Base-by-base conservation (phyloP, 2,888 invertebrate genomes). In the Leucophora obtusa region DNA sequence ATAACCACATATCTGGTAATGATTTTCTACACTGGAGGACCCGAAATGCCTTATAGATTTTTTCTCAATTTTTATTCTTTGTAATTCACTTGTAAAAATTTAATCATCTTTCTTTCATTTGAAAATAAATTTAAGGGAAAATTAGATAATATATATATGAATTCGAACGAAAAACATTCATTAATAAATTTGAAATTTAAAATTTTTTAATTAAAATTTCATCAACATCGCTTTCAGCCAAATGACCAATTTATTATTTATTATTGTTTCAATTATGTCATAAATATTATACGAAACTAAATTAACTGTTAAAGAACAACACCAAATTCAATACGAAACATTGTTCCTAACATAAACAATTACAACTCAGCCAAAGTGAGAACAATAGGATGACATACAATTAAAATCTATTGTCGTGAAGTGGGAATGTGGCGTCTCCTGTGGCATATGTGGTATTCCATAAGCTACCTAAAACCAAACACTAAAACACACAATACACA, bases 371-470 rank as follows among this genome's bases (percentile, higher is more conserved):
- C 2, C 35, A 38, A 59, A 59, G 11, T 28, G 7, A 35, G 18
- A 47, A 38, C 38, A 38, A 14, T 18, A 11, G 11, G n/a, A 58
- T 72, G 47, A 59, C 50, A 66, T 24, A 63, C n/a, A n/a, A n/a
- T 50, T 24, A 53, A 66, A 53, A 54, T 51, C 6, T 7, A 28
- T 1, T 1, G 50, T 51, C 50, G 21, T 50, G 47, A 38, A 14
- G 58, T 11, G 10, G 38, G 10, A 38, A 14, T 38, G 38, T 9
- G 38, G 56, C 28, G 70, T 33, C 66, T n/a, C 14, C 43, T 54
- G 66, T 28, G 59, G 38, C 66, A 68, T 71, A 65, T 74, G 79
- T 66, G 74, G 70, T 74, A 50, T 60, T 71, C 50, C 65, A 66
- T 60, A 75, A 66, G 70, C 38, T 50, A 62, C 53, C 59, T 66